Evolutionary conservation across 1,140 invertebrate species (phyloP), one percentile per base, ranked within the genome.

Genomic region (Neodiprion fabricii): DNA sequence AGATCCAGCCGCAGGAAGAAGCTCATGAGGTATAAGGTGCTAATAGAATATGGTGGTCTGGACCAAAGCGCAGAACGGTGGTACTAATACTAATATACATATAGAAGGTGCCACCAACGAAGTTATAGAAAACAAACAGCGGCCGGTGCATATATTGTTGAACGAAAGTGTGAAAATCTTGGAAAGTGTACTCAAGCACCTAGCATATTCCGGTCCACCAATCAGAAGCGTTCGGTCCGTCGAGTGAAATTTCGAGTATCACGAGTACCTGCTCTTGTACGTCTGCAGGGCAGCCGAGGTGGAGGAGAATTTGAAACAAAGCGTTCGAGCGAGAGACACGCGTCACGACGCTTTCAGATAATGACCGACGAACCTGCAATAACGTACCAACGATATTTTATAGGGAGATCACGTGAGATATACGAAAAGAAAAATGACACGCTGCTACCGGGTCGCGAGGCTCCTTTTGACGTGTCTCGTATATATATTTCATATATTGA

Each of bases 391-490:
- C 85, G 81, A 88, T 87, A 88, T 88, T 87, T 88, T 84, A 87
- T 83, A 85, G 87, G 82, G 85, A 85, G 86, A 85, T 86, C 82
- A 82, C 81, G 83, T 86, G 86, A 83, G 80, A 47, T 80, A 79
- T 82, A 79, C 78, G 80, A 80, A 86, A 69, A 88, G 87, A 88
- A 87, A 88, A 86, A 88, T 87, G 86, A 84, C 83, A 79, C 71
- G 72, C 81, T 61, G 28, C 28, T 86, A 82, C 83, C 82, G 81
- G 76, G 81, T 80, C n/a, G 11, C 11, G 84, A 86, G 87, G 87
- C 87, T 87, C 86, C 87, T 88, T 88, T 87, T 87, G 87, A 88
- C 86, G 86, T 86, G 87, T 87, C 87, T 87, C 86, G 82, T 88
- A 87, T 85, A 87, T 87, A 87, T 86, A 88, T 87, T 88, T 87